Base-by-base conservation (phyloP, 2,888 invertebrate species). In the Timema podura region DNA sequence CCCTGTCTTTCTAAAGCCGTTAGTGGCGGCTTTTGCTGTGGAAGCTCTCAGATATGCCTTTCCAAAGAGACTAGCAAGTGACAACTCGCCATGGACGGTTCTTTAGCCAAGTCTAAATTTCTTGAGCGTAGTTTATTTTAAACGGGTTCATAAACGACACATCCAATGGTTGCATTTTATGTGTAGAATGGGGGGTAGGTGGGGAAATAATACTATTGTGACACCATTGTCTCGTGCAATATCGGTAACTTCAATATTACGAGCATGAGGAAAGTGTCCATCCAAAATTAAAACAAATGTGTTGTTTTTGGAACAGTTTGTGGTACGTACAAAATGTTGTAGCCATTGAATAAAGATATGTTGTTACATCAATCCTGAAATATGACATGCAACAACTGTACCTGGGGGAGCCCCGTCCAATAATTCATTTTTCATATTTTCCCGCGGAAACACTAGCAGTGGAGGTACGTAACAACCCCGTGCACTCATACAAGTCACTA, bases 401-500 rank as follows among this genome's bases (percentile, higher is more conserved):
- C 57, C 13, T 16, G 57, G 57, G 15, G 15, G n/a, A 15, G 54
- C 30, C 15, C 57, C 5, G n/a, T 57, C 30, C 5, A 11, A 8
- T 13, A n/a, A 8, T 57, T 57, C 8, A n/a, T 16, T 6, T n/a
- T 57, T 57, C 13, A 57, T 57, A 8, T 57, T 5, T 57, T 57
- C n/a, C 57, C 8, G 6, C 3, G 57, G 15, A 57, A 13, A 57
- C 15, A 57, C 16, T 54, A 57, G 30, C 15, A 11, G 15, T 16
- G 15, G 57, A 11, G 15, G 57, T 16, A 57, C 57, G 30, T 57
- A 57, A 8, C n/a, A 30, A 9, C 57, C 9, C 8, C 16, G 10
- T n/a, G 57, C n/a, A 57, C 15, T 57, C 16, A 8, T 9, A n/a
- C 57, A 57, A 57, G 57, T 57, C 57, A 57, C 15, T 57, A 57